These are phyloP conservation scores for Erpetoichthys calabaricus DNA, from an alignment of 2,797 vertebrate genomes.

Conservation along the genomic window DNA sequence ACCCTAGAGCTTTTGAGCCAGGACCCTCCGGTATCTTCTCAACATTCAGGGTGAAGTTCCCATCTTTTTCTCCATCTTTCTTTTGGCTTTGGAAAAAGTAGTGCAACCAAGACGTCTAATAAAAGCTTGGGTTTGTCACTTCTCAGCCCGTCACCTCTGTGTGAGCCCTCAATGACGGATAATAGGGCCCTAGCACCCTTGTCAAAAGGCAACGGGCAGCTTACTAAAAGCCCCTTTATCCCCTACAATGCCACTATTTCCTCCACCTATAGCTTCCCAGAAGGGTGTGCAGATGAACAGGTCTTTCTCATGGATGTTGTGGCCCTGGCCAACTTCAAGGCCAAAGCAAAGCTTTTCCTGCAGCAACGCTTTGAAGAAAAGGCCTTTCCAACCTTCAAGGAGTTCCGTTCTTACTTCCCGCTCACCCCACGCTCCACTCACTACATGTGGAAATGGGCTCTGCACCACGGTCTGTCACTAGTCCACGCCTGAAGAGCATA, in stretches of 20 bases:
- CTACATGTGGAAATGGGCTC: slow-evolving; percentile 95
- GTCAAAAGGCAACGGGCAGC: slow-evolving; percentile 17
- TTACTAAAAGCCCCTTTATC: slow-evolving; percentile 13
- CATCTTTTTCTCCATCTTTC: slow-evolving; percentile 59
- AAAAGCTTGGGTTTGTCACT: slow-evolving; percentile 13
- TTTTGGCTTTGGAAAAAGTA: slow-evolving; percentile 77
- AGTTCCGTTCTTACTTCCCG: slow-evolving; percentile 79
- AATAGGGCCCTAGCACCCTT: slow-evolving; percentile 13
- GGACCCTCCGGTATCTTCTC: slow-evolving; percentile 62
- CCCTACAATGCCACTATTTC: slow-evolving; percentile 22
- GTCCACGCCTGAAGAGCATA: slow-evolving; percentile 53
- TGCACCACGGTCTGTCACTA: slow-evolving; percentile 77
- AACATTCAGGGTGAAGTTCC: slow-evolving; percentile 77
- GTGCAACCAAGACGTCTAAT: slow-evolving; percentile 20
- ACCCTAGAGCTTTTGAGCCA: slow-evolving; percentile 50
- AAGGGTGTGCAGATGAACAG: slow-evolving; percentile 38
- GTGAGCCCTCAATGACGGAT: slow-evolving; percentile 5
- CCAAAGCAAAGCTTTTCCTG: slow-evolving; percentile 85
- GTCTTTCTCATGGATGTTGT: slow-evolving; percentile 77
- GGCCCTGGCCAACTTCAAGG: slow-evolving; percentile 78
- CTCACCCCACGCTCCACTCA: slow-evolving; percentile 87
- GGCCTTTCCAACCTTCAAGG: slow-evolving; percentile 85
- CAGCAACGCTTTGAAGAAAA: slow-evolving; percentile 85
- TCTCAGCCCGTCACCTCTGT: slow-evolving; percentile 6
- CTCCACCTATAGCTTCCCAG: slow-evolving; percentile 18